A percentile compares a stretch with the other conserved stretches of the same genome.
phyloP scores from a whole-genome alignment of 2,797 vertebrate genomes.

The Enteromius unitaeniatus region DNA sequence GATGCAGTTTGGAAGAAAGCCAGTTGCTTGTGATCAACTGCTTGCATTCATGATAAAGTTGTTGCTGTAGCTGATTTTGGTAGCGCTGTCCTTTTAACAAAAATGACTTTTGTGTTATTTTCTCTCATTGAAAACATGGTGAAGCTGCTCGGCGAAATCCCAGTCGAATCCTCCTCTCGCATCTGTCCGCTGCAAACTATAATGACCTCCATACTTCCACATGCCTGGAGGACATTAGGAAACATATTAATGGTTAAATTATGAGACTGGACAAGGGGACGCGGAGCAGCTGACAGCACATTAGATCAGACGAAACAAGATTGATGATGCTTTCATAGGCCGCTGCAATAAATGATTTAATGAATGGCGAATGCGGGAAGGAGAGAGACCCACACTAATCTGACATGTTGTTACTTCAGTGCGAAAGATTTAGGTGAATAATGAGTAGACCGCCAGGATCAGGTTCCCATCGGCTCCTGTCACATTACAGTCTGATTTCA shows the following conservation, averaged over 20 bases:
- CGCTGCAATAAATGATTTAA: conserved; percentile 26
- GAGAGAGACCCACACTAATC: conserved; percentile 5
- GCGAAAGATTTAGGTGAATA: conserved; percentile 5
- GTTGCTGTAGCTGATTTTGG: not conserved
- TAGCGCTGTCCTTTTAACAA: not conserved
- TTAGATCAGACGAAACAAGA: conserved; percentile 67
- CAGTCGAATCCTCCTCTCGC: conserved; percentile 8
- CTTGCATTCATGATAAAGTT: not conserved
- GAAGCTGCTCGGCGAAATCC: not conserved
- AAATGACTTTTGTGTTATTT: not conserved
- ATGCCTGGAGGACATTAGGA: conserved; percentile 65
- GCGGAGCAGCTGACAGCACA: conserved; percentile 66
- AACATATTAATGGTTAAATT: conserved; percentile 66
- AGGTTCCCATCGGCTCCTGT: not conserved
- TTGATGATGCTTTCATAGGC: conserved; percentile 57
- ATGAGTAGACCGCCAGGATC: conserved; percentile 10
- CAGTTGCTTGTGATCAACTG: conserved; percentile 11
- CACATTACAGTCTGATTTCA: not conserved
- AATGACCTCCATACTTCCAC: conserved; percentile 68
- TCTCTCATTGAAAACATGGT: not conserved
- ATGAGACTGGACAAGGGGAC: conserved; percentile 66
- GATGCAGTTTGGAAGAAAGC: conserved; percentile 5
- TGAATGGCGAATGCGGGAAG: conserved; percentile 1
- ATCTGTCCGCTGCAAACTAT: conserved; percentile 64
- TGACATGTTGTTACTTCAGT: conserved; percentile 20